Conservation (phyloP, 1,140 invertebrate species). For the Camponotus floridanus region DNA sequence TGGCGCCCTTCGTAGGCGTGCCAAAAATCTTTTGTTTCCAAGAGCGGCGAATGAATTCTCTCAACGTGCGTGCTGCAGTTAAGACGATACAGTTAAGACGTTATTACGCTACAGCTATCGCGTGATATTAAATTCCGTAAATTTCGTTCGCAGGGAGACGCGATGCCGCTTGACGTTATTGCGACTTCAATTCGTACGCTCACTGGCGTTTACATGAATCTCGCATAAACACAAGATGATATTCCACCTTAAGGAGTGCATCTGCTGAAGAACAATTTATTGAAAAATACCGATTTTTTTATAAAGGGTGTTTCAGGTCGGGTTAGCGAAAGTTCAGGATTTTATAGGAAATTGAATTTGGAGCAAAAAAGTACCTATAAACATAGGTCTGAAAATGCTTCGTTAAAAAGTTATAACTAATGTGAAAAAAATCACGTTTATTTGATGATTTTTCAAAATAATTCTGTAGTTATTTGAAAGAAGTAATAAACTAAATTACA, state of each 20-base stretch:
- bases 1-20: constrained; percentile 46
- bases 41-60: constrained; percentile 39
- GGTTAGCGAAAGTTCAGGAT: too few relatives aligned
- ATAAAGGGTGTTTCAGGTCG: too few relatives aligned
- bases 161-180: constrained; percentile 42
- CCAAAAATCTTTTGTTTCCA: constrained; percentile 63
- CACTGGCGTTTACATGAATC: background rate
- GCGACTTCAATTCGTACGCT: constrained; percentile 24
- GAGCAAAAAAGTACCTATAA: too few relatives aligned
- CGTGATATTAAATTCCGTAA: constrained; percentile 64
- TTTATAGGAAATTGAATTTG: too few relatives aligned
- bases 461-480: too few relatives aligned
- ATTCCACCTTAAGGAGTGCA: background rate
- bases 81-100: constrained; percentile 55
- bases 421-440: too few relatives aligned
- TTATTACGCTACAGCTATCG: constrained; percentile 62
- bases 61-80: constrained; percentile 24
- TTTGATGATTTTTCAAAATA: too few relatives aligned
- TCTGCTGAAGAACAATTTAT: background rate
- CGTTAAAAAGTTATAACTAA: too few relatives aligned
- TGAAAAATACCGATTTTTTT: background rate
- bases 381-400: too few relatives aligned
- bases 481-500: too few relatives aligned
- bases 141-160: constrained; percentile 47
- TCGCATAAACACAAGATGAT: background rate